Conservation (phyloP, 2,113 vertebrate species). For the Brachyistius frenatus region DNA sequence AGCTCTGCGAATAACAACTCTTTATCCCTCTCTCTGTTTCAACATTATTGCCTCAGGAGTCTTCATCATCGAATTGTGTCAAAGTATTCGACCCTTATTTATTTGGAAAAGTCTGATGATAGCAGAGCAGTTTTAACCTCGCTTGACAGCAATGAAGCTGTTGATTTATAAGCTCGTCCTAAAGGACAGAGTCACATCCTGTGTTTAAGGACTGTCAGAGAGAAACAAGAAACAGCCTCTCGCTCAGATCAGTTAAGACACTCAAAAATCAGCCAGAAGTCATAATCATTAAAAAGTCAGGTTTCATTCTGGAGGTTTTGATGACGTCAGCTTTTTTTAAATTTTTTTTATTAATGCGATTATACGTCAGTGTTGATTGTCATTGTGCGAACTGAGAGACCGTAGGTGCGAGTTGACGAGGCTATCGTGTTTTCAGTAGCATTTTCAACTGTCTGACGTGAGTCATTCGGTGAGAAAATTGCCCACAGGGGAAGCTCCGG, state of each 20-base stretch:
- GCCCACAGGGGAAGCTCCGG: slow-evolving; percentile 76
- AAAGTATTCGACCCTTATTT: slow-evolving; percentile 47
- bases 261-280: slow-evolving; percentile 13
- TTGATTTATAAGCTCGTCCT: slow-evolving; percentile 16
- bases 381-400: slow-evolving; percentile 2
- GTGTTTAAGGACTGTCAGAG: slow-evolving; percentile 28
- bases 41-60: slow-evolving; percentile 47
- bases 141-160: slow-evolving; percentile 23
- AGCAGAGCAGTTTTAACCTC: slow-evolving; percentile 17
- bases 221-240: slow-evolving; percentile 34
- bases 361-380: slow-evolving; percentile 25
- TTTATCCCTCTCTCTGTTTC: slow-evolving; percentile 17
- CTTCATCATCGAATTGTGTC: slow-evolving; percentile 27
- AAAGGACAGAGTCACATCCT: slow-evolving; percentile 40
- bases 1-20: slow-evolving; percentile 46
- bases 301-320: neutral
- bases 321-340: too few relatives aligned
- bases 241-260: neutral
- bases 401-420: slow-evolving; percentile 15
- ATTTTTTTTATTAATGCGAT: neutral
- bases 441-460: slow-evolving; percentile 44
- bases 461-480: slow-evolving; percentile 58
- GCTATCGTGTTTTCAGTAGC: slow-evolving; percentile 23
- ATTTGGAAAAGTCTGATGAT: slow-evolving; percentile 20
- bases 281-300: neutral